Evolutionary conservation across 2,888 invertebrate genomes (phyloP).

Genomic region (Nasonovia ribisnigri): DNA sequence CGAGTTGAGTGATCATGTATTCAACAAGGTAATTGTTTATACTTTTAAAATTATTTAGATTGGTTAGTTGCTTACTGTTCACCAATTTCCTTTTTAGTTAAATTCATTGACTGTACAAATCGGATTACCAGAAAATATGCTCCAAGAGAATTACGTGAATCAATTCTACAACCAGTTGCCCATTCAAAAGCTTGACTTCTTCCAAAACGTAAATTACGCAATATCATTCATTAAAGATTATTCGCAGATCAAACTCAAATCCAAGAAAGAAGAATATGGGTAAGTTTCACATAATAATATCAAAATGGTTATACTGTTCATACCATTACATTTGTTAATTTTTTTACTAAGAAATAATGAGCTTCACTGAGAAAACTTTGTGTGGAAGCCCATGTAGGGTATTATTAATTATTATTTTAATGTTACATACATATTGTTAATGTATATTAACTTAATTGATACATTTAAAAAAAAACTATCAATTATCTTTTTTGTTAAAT

Average conservation of each 20-base stretch:
- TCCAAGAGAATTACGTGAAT: conserved; percentile 70
- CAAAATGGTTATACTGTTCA: neutral
- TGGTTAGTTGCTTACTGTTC: neutral
- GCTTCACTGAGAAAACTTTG: neutral
- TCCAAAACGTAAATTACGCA: conserved; percentile 72
- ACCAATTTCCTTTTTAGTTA: conserved; percentile 70
- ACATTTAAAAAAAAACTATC: neutral
- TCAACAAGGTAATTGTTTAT: conserved; percentile 70
- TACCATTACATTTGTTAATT: neutral
- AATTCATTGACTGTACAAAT: conserved; percentile 71
- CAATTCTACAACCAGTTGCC: conserved; percentile 71
- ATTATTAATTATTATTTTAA: neutral
- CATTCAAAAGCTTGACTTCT: conserved; percentile 73
- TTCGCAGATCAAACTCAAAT: conserved; percentile 70
- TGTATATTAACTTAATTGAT: neutral
- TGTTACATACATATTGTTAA: neutral
- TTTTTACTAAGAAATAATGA: neutral
- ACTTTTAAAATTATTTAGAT: conserved; percentile 35
- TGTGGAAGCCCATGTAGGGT: neutral
- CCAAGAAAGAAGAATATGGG: conserved; percentile 70
- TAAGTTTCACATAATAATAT: conserved; percentile 57
- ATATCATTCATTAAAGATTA: conserved; percentile 71
- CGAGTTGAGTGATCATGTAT: conserved; percentile 68
- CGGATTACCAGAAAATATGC: conserved; percentile 71
- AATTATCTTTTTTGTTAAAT: too few relatives aligned